These are phyloP conservation scores for Chaenocephalus aceratus DNA, from an alignment of 2,113 vertebrate species.

Conservation along the genomic window DNA sequence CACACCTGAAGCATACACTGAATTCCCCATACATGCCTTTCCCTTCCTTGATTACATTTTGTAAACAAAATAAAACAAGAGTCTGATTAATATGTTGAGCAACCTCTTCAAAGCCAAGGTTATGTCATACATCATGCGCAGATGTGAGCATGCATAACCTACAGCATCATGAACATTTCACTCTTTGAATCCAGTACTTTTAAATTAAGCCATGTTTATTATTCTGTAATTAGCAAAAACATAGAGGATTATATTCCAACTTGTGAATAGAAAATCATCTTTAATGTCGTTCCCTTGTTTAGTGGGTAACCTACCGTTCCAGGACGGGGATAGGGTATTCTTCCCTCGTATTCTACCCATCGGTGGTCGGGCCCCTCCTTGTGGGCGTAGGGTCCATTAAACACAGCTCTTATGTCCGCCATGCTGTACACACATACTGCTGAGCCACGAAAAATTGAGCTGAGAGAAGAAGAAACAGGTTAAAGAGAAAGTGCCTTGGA, in stretches of 20 bases:
- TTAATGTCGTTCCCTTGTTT: background rate
- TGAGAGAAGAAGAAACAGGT: conserved; percentile 67
- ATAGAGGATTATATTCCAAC: background rate
- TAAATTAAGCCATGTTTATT: conserved; percentile 45
- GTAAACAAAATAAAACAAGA: conserved; percentile 36
- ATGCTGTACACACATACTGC: conserved; percentile 97
- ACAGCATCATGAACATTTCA: conserved; percentile 34
- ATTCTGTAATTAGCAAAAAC: conserved; percentile 35
- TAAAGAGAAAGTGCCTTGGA: background rate
- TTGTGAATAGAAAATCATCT: conserved; percentile 18
- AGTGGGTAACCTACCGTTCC: conserved; percentile 85
- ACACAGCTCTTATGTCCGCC: conserved; percentile 93
- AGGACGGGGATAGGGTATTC: conserved; percentile 94
- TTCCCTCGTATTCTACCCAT: conserved; percentile 96
- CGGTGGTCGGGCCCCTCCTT: conserved; percentile 95
- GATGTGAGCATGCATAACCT: conserved; percentile 35
- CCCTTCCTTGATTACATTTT: conserved; percentile 31
- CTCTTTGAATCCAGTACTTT: background rate
- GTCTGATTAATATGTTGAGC: conserved; percentile 47
- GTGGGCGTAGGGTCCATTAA: conserved; percentile 96
- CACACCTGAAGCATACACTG: conserved; percentile 20
- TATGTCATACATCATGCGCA: conserved; percentile 27
- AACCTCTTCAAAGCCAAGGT: conserved; percentile 24
- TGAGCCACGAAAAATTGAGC: conserved; percentile 97
- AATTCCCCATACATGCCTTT: background rate